Evolutionary conservation across 2,113 vertebrate genomes (phyloP).

Genomic region (Aramus guarauna): DNA sequence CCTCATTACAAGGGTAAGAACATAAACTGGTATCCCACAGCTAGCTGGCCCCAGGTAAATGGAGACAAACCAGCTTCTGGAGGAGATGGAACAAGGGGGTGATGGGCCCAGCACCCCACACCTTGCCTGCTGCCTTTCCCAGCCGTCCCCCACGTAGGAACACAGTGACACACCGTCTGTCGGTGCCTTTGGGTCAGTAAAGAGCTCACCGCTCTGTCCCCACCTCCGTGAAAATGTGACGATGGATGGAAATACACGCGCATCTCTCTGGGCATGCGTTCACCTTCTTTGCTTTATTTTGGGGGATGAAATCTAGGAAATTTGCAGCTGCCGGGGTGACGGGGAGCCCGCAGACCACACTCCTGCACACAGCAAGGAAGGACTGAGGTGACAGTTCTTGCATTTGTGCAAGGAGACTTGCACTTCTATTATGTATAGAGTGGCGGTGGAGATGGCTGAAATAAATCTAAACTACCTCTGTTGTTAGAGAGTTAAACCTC

Average conservation of each 20-base stretch:
- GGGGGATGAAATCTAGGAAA: not conserved
- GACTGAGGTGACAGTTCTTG: accelerated
- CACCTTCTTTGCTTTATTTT: not conserved
- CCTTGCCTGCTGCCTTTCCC: not conserved
- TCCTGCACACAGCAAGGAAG: not conserved
- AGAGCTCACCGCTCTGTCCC: not conserved
- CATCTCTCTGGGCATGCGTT: too few relatives aligned
- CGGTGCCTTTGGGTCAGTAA: accelerated
- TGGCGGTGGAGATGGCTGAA: accelerated
- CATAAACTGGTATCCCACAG: not conserved
- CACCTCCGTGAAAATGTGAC: accelerated
- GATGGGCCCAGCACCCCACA: accelerated
- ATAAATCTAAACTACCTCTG: not conserved
- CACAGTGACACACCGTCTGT: accelerated
- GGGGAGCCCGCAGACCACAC: accelerated
- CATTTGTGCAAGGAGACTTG: not conserved
- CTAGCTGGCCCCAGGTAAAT: not conserved
- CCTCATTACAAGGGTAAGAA: not conserved
- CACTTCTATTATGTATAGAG: not conserved
- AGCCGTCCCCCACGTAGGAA: not conserved
- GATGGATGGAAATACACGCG: accelerated
- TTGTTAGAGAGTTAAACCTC: not conserved
- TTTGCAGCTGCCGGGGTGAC: accelerated
- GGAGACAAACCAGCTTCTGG: not conserved
- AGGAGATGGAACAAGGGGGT: not conserved